Evolutionary conservation across 2,113 vertebrate genomes (phyloP).

Genomic region (Epinephelus cyanopodus): DNA sequence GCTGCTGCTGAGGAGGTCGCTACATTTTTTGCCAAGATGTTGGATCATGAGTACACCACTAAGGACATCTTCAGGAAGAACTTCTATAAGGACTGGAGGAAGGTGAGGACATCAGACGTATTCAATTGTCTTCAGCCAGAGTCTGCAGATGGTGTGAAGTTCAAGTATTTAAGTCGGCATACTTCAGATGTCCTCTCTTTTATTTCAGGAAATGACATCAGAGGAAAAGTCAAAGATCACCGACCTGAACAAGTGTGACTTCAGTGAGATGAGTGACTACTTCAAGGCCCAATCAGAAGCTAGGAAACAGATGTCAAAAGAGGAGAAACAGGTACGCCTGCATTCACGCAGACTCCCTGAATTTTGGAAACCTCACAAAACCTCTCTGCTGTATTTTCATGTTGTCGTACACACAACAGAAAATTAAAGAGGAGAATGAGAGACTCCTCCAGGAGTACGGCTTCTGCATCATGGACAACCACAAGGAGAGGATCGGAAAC

Average conservation of each 20-base stretch:
- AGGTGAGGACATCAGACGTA: conserved; percentile 83
- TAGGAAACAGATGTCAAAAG: conserved; percentile 97
- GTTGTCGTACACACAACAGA: conserved; percentile 77
- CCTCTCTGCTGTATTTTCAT: background rate
- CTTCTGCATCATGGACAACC: conserved; percentile 97
- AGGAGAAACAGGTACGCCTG: conserved; percentile 91
- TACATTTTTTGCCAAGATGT: conserved; percentile 98
- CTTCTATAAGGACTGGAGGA: conserved; percentile 98
- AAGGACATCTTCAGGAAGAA: conserved; percentile 99
- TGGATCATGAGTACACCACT: conserved; percentile 98
- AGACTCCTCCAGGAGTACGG: conserved; percentile 93
- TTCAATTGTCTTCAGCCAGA: background rate
- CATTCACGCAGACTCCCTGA: background rate
- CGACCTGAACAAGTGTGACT: conserved; percentile 94
- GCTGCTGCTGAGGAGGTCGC: conserved; percentile 95
- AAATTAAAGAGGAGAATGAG: conserved; percentile 97
- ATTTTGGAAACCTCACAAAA: background rate
- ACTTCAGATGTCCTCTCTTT: background rate
- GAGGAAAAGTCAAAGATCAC: conserved; percentile 93
- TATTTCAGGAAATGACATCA: conserved; percentile 93
- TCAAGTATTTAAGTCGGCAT: background rate
- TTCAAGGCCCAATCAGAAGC: conserved; percentile 96
- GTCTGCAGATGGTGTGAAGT: background rate
- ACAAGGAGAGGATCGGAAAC: conserved; percentile 96
- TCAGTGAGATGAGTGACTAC: conserved; percentile 93